phyloP scores from a whole-genome alignment of 2,797 vertebrate genomes.

The Eutrigla gurnardus region DNA sequence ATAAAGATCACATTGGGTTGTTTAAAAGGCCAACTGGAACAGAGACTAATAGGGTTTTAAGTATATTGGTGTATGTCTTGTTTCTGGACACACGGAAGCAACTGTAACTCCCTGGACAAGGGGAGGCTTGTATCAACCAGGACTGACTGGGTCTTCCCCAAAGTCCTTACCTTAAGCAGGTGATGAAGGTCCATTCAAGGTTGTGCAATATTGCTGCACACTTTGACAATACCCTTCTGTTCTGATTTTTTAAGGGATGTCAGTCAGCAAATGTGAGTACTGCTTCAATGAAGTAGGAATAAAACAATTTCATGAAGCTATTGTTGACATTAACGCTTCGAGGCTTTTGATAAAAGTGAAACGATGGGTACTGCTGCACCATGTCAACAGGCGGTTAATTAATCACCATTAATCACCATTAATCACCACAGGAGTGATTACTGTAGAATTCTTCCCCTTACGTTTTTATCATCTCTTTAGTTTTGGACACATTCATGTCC shows the following conservation, averaged over 20 bases:
- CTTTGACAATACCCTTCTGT: too few species aligned
- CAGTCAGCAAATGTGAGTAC: not conserved
- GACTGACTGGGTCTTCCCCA: fast-evolving
- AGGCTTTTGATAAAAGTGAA: not conserved
- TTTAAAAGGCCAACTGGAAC: not conserved
- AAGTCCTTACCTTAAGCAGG: not conserved
- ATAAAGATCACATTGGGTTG: not conserved
- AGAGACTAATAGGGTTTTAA: too few species aligned
- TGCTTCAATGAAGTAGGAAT: not conserved
- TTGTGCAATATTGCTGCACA: not conserved
- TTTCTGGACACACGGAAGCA: too few species aligned
- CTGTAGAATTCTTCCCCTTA: not conserved
- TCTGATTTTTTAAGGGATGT: not conserved
- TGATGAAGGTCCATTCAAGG: not conserved
- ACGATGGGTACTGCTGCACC: not conserved
- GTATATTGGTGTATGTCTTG: too few species aligned
- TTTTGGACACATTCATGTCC: not conserved
- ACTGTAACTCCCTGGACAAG: not conserved
- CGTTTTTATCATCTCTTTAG: not conserved
- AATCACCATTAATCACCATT: not conserved
- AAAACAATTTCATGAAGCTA: not conserved
- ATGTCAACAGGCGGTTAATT: not conserved
- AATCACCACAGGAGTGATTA: not conserved
- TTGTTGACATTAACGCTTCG: not conserved
- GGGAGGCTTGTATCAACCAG: not conserved